Conservation (phyloP, 2,113 vertebrate species). For the Tyrannus savana region DNA sequence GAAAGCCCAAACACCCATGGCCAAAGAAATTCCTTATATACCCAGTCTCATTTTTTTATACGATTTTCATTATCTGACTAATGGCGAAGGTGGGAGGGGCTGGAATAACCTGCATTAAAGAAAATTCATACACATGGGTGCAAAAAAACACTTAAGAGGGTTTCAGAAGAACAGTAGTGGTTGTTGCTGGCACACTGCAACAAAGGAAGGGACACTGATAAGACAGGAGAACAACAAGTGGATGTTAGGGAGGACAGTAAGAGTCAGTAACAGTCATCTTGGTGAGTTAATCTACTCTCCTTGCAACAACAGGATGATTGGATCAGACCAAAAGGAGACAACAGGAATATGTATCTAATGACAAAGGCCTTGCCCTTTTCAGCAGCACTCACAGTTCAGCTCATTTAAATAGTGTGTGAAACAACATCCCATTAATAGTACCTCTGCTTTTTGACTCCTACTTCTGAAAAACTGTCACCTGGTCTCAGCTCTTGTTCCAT, state of each 20-base stretch:
- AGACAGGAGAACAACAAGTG: background rate
- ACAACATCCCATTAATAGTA: background rate
- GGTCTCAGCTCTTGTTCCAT: background rate
- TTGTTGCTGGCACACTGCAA: background rate
- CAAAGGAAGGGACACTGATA: background rate
- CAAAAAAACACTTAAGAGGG: background rate
- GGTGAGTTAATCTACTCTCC: background rate
- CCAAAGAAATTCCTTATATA: background rate
- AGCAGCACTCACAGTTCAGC: background rate
- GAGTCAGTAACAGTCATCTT: background rate
- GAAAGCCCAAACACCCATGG: background rate
- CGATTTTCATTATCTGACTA: background rate
- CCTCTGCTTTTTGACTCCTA: background rate
- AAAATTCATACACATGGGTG: accelerated
- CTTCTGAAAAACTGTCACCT: background rate
- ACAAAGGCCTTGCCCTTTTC: background rate
- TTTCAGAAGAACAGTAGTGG: background rate
- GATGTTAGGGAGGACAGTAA: background rate
- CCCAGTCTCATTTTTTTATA: background rate
- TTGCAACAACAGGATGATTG: background rate
- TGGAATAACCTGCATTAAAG: background rate
- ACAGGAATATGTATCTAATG: background rate
- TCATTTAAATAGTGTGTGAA: background rate
- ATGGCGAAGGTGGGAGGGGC: background rate
- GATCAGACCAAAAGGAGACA: background rate